Percentiles rank a stretch among this genome's conserved stretches.
Conservation (phyloP, 2,113 vertebrate genomes). For the Rhinichthys klamathensis region DNA sequence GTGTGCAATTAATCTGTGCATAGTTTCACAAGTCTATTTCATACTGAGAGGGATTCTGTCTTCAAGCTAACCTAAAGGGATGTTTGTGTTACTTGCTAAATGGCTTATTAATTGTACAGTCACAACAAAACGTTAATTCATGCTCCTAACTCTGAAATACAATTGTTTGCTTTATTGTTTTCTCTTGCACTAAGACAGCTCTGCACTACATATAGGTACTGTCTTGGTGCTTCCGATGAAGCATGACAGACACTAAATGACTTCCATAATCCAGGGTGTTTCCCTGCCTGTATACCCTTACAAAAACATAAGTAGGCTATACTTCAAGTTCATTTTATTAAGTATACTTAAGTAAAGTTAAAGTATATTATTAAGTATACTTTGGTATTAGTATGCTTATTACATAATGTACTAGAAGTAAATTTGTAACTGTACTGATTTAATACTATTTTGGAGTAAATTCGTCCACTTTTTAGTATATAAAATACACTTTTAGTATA, state of each 20-base stretch:
- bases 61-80: constrained; percentile 36
- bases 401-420: too few relatives aligned
- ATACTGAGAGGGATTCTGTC: constrained; percentile 32
- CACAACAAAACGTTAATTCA: constrained; percentile 44
- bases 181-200: neutral
- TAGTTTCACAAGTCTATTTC: constrained; percentile 30
- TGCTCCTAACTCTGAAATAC: constrained; percentile 7
- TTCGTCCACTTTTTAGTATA: too few relatives aligned
- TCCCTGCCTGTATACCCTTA: too few relatives aligned
- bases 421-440: too few relatives aligned
- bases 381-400: too few relatives aligned
- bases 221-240: neutral
- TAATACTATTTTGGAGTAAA: too few relatives aligned
- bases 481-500: too few relatives aligned
- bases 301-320: too few relatives aligned
- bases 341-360: too few relatives aligned
- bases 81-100: constrained; percentile 38
- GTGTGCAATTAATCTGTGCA: constrained; percentile 55
- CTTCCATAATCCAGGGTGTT: neutral
- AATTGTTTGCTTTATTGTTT: constrained; percentile 24
- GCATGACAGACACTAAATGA: neutral
- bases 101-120: constrained; percentile 53
- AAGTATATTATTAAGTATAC: too few relatives aligned
- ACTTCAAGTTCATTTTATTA: too few relatives aligned
- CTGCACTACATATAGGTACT: neutral